Conservation (phyloP, 1,140 invertebrate species). For the Drosophila azteca region DNA sequence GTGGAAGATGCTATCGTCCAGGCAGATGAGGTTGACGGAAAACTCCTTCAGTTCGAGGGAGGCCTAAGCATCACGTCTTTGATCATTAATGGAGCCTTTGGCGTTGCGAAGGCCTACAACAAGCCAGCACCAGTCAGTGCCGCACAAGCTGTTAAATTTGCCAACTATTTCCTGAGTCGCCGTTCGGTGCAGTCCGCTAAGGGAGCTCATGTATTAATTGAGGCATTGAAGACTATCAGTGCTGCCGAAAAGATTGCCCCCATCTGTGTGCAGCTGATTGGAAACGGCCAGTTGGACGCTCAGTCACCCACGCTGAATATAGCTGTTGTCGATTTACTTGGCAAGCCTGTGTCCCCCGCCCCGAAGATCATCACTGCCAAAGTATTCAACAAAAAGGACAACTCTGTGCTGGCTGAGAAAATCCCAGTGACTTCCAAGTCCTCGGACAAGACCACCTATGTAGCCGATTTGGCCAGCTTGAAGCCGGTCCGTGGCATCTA, state of each 20-base stretch:
- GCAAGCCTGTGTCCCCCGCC: conserved; percentile 86
- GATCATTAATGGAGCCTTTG: conserved; percentile 86
- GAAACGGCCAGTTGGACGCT: conserved; percentile 89
- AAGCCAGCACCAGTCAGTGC: conserved; percentile 89
- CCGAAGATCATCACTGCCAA: conserved; percentile 64
- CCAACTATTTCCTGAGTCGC: conserved; percentile 95
- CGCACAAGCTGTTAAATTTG: conserved; percentile 94
- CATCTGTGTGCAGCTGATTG: conserved; percentile 91
- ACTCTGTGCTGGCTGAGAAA: conserved; percentile 69
- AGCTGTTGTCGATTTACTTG: conserved; percentile 93
- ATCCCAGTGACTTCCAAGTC: conserved; percentile 67
- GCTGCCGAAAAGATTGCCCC: conserved; percentile 84
- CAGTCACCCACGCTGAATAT: conserved; percentile 90
- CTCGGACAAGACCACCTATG: conserved; percentile 88
- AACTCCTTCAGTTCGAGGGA: conserved; percentile 96
- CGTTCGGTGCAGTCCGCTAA: conserved; percentile 94
- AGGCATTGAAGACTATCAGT: conserved; percentile 87
- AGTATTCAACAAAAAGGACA: conserved; percentile 68
- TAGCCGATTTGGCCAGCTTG: conserved; percentile 91
- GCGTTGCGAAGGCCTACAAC: conserved; percentile 88
- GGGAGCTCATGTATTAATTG: conserved; percentile 91
- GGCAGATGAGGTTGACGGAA: conserved; percentile 96
- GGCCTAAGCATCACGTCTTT: conserved; percentile 87
- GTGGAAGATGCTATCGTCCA: conserved; percentile 96
- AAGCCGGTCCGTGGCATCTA: conserved; percentile 94